Percentiles rank a stretch among this genome's conserved stretches.
These are phyloP conservation scores for Campoletis sonorensis DNA, from an alignment of 1,140 invertebrate genomes.

Conservation along the genomic window DNA sequence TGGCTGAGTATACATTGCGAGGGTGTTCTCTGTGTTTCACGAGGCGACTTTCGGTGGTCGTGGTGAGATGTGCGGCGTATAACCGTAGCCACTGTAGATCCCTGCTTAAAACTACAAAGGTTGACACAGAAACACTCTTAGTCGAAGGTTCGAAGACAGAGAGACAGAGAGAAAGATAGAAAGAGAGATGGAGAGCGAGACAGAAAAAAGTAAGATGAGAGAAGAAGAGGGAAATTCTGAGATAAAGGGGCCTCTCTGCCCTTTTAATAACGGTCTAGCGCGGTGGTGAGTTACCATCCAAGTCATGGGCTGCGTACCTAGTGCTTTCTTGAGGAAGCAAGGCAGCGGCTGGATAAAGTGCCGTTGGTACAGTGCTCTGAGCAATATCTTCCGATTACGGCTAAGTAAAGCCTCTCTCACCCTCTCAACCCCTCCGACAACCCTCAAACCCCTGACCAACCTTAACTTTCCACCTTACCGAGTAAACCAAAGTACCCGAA, in stretches of 20 bases:
- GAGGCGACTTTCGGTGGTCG: slow-evolving; percentile 42
- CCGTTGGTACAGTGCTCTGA: slow-evolving; percentile 72
- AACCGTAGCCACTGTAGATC: slow-evolving; percentile 65
- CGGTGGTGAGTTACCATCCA: slow-evolving; percentile 61
- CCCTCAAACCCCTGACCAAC: slow-evolving; percentile 51
- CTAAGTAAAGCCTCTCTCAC: slow-evolving; percentile 71
- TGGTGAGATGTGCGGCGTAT: slow-evolving; percentile 59
- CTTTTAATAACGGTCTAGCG: slow-evolving; percentile 75
- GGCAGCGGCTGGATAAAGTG: slow-evolving; percentile 72
- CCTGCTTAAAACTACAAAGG: slow-evolving; percentile 69
- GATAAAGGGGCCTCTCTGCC: slow-evolving; percentile 63
- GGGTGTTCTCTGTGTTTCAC: slow-evolving; percentile 16
- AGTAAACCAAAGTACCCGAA: slow-evolving; percentile 56
- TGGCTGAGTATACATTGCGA: slow-evolving; percentile 26
- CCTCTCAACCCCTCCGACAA: background rate
- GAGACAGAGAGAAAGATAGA: slow-evolving; percentile 48
- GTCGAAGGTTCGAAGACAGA: slow-evolving; percentile 57
- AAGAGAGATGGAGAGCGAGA: slow-evolving; percentile 53
- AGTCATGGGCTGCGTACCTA: slow-evolving; percentile 56
- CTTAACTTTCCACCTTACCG: slow-evolving; percentile 68
- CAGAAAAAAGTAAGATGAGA: slow-evolving; percentile 4
- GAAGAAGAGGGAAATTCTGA: slow-evolving; percentile 44
- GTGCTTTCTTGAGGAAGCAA: slow-evolving; percentile 70
- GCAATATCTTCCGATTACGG: slow-evolving; percentile 77
- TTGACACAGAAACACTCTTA: slow-evolving; percentile 71